Percentiles rank a stretch among this genome's conserved stretches.
phyloP scores from a whole-genome alignment of 2,113 vertebrate genomes.

The Tetraodon nigroviridis region DNA sequence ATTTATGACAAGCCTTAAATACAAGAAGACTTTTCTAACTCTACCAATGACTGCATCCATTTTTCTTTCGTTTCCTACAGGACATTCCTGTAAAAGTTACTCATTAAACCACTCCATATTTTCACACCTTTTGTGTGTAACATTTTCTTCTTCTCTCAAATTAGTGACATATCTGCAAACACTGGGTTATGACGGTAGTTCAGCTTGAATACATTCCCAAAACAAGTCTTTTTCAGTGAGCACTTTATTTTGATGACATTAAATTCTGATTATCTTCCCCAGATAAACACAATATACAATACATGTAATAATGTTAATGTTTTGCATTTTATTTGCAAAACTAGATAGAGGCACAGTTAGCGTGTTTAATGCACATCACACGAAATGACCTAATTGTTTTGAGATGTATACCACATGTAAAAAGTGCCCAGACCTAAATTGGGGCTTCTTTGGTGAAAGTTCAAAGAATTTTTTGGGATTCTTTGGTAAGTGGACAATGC shows the following conservation, averaged over 20 bases:
- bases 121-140: slow-evolving; percentile 10
- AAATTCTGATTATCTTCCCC: too few species aligned
- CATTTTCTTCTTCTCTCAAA: too few species aligned
- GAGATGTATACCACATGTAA: slow-evolving; percentile 30
- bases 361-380: slow-evolving; percentile 21
- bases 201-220: too few species aligned
- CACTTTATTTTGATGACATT: too few species aligned
- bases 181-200: background rate
- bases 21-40: slow-evolving; percentile 12
- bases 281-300: slow-evolving; percentile 12
- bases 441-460: slow-evolving; percentile 36
- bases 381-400: slow-evolving; percentile 27
- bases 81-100: slow-evolving; percentile 36
- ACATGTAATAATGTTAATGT: slow-evolving; percentile 10
- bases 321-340: slow-evolving; percentile 26
- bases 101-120: slow-evolving; percentile 34
- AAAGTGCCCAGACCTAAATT: slow-evolving; percentile 7
- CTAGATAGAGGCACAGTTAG: background rate
- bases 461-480: slow-evolving; percentile 75
- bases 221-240: background rate
- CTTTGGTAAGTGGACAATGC: slow-evolving; percentile 79
- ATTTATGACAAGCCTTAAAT: background rate
- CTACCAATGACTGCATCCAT: slow-evolving; percentile 46
- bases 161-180: too few species aligned
- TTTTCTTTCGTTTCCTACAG: slow-evolving; percentile 16